A percentile compares a stretch with the other conserved stretches of the same genome.
Conservation (phyloP, 2,888 invertebrate genomes). For the Neuroscelio doddi region DNA sequence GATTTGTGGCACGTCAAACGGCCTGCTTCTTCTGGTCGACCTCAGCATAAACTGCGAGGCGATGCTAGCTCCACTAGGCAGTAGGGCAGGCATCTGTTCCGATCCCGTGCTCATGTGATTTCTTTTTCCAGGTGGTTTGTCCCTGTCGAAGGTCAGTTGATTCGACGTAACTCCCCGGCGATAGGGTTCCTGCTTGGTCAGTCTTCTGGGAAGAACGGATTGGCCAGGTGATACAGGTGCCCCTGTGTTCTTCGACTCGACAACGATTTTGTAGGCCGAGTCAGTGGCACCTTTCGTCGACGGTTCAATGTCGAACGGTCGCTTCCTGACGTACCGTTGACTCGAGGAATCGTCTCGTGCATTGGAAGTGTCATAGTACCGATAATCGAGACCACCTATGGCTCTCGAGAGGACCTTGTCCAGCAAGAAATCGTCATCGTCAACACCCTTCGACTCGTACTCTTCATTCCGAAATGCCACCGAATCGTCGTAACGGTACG, state of each 20-base stretch:
- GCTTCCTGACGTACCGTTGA: not conserved
- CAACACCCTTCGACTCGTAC: not conserved
- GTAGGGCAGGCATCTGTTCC: conserved; percentile 67
- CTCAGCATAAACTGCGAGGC: conserved; percentile 86
- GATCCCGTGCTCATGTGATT: conserved; percentile 41
- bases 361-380: conserved; percentile 25
- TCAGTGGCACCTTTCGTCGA: not conserved
- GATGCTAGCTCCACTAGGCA: conserved; percentile 72
- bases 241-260: conserved; percentile 23
- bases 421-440: conserved; percentile 19
- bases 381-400: conserved; percentile 29
- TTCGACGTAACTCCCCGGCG: conserved; percentile 45
- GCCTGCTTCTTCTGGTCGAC: conserved; percentile 77
- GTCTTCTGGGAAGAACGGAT: conserved; percentile 34
- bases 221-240: conserved; percentile 21
- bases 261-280: too few relatives aligned
- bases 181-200: conserved; percentile 22
- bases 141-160: conserved; percentile 51
- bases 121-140: conserved; percentile 54
- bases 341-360: conserved; percentile 12
- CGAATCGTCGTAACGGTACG: conserved; percentile 5
- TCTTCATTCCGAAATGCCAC: conserved; percentile 1
- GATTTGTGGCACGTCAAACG: conserved; percentile 89
- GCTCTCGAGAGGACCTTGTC: conserved; percentile 26
- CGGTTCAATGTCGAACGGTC: not conserved